phyloP scores from a whole-genome alignment of 2,113 vertebrate species.

The Pangasianodon hypophthalmus region DNA sequence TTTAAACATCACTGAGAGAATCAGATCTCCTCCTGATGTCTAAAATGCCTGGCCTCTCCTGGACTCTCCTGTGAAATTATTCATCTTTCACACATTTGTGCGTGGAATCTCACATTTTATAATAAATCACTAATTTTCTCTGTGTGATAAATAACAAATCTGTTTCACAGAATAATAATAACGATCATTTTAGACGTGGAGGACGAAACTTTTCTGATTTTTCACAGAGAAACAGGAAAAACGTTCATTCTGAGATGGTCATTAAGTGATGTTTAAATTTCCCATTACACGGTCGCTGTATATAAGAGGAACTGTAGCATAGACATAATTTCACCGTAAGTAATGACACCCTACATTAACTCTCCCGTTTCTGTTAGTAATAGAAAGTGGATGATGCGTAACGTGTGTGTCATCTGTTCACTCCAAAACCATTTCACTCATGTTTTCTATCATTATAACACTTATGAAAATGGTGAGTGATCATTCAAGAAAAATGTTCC shows the following conservation, averaged over 20 bases:
- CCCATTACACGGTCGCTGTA: not conserved
- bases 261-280: conserved; percentile 7
- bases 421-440: not conserved
- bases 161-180: not conserved
- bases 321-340: conserved; percentile 21
- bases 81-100: not conserved
- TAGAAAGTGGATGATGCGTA: conserved; percentile 5
- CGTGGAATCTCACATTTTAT: not conserved
- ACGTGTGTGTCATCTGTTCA: conserved; percentile 25
- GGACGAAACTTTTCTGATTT: not conserved
- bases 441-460: not conserved
- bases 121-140: not conserved
- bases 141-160: not conserved
- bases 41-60: not conserved
- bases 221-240: not conserved
- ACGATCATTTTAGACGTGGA: not conserved
- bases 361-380: conserved; percentile 36
- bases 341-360: conserved; percentile 32
- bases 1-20: not conserved
- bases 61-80: not conserved
- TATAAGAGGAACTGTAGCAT: conserved; percentile 2
- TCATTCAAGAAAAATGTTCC: not conserved
- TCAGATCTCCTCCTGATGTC: too few relatives aligned
- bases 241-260: not conserved
- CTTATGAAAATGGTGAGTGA: not conserved